Conservation (phyloP, 2,797 vertebrate species). For the Valencia hispanica region DNA sequence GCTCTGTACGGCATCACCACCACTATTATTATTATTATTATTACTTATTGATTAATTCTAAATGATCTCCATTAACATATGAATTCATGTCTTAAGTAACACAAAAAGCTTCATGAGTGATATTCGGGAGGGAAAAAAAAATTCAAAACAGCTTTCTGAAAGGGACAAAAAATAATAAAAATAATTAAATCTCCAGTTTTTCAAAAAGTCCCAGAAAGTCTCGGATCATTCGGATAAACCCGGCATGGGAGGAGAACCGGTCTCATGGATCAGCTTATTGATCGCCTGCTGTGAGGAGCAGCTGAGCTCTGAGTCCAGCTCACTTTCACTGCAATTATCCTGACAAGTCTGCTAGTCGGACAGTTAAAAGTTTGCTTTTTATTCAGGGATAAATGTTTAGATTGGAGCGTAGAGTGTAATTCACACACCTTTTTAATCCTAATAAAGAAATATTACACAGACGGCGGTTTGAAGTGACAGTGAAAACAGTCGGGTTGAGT, state of each 20-base stretch:
- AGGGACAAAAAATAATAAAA: conserved; percentile 5
- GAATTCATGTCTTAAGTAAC: conserved; percentile 56
- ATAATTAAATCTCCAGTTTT: conserved; percentile 21
- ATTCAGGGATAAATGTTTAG: too few relatives aligned
- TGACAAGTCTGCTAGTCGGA: neutral
- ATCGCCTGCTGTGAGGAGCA: conserved; percentile 18
- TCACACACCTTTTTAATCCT: too few relatives aligned
- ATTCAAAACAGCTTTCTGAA: conserved; percentile 39
- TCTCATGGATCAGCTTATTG: conserved; percentile 55
- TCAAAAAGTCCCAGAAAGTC: conserved; percentile 16
- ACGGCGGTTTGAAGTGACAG: neutral
- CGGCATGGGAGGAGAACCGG: conserved; percentile 16
- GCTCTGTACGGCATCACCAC: conserved; percentile 66
- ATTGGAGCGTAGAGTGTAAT: too few relatives aligned
- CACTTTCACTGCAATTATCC: neutral
- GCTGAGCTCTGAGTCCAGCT: conserved; percentile 1
- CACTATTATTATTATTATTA: conserved; percentile 72
- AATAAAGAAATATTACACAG: too few relatives aligned
- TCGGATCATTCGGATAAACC: conserved; percentile 25
- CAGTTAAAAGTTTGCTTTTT: neutral
- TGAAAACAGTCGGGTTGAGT: neutral
- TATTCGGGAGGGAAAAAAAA: conserved; percentile 21
- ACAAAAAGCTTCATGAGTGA: conserved; percentile 57
- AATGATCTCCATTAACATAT: conserved; percentile 62
- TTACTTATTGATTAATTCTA: conserved; percentile 69